Base-by-base conservation (phyloP, 92 coral and sea anemone genomes). In the Epizoanthus fatuus region DNA sequence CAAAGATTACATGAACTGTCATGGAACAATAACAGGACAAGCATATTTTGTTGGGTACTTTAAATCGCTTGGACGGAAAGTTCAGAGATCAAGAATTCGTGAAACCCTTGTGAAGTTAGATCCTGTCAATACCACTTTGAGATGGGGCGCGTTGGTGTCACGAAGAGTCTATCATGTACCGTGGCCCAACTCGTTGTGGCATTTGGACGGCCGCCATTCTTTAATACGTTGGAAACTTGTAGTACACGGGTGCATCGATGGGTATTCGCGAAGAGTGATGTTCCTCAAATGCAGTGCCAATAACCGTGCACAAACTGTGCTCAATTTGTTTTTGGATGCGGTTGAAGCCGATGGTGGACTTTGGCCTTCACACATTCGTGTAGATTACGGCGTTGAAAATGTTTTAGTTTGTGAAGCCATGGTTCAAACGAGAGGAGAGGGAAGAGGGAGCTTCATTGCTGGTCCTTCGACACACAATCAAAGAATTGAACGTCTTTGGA, bases 251-350 rank as follows among this genome's bases (percentile, higher is more conserved):
- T 81, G 86, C 75, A 67, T 81, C 49, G 86, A 81, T 81, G 86
- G 86, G n/a, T 83, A 42, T 45, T 59, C 88, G 42, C 29, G 88
- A 32, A 84, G 69, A 84, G 72, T 84, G 16, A 84, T 84, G 82
- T 84, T 37, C 49, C 49, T 84, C 17, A 59, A 60, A 45, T 72
- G 73, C 19, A 29, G 81, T 11, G 40, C 38, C 14, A 84, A 84
- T 70, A 80, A 80, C 74, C 38, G 4, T 29, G 80, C 72, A 42
- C 59, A 80, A 63, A 80, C 85, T 57, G 85, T 80, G 15, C 75
- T 80, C 13, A 72, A 80, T 35, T 40, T 70, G 72, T 60, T 60
- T 80, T 35, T 80, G 39, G 58, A 80, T 49, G 85, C 85, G 20
- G 44, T 80, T 20, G 10, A 63, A 53, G 62, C 11, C 63, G n/a